These are phyloP conservation scores for Noctuana brunneofusca DNA, from an alignment of 2,888 invertebrate genomes.

Conservation along the genomic window DNA sequence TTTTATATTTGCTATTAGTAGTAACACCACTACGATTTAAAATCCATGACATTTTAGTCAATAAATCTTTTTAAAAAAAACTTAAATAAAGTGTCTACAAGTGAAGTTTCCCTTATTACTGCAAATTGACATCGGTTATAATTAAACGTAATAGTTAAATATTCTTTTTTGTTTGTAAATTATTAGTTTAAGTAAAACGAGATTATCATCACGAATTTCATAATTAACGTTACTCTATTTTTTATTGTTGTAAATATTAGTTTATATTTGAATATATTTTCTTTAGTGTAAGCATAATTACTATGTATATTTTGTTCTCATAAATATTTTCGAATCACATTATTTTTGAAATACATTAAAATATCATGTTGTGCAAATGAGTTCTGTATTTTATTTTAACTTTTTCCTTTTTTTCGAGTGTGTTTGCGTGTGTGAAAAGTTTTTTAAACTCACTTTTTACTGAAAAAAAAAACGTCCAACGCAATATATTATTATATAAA, in stretches of 20 bases:
- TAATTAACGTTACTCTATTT: constrained; percentile 30
- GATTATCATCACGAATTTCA: constrained; percentile 43
- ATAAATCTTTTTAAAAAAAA: neutral
- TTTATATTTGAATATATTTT: neutral
- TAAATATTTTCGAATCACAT: constrained; percentile 24
- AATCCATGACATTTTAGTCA: neutral
- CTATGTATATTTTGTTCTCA: constrained; percentile 21
- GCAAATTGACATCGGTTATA: constrained; percentile 31
- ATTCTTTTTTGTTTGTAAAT: constrained; percentile 33
- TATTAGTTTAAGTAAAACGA: constrained; percentile 39
- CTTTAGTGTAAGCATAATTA: neutral
- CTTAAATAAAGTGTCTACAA: neutral
- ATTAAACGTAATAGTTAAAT: too few relatives aligned
- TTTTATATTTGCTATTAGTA: too few relatives aligned
- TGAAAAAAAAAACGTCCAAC: too few relatives aligned
- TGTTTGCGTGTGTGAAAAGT: neutral
- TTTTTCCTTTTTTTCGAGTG: constrained; percentile 9
- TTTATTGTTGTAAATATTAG: constrained; percentile 31
- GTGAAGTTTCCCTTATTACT: neutral
- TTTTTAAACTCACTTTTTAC: too few relatives aligned
- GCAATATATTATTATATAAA: neutral
- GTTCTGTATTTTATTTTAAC: constrained; percentile 36
- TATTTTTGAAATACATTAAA: constrained; percentile 37
- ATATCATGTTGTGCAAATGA: constrained; percentile 35
- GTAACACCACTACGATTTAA: too few relatives aligned